Percentiles rank a stretch among this genome's conserved stretches.
These are phyloP conservation scores for Brachystomella parvula DNA, from an alignment of 1,140 invertebrate genomes.

Conservation along the genomic window DNA sequence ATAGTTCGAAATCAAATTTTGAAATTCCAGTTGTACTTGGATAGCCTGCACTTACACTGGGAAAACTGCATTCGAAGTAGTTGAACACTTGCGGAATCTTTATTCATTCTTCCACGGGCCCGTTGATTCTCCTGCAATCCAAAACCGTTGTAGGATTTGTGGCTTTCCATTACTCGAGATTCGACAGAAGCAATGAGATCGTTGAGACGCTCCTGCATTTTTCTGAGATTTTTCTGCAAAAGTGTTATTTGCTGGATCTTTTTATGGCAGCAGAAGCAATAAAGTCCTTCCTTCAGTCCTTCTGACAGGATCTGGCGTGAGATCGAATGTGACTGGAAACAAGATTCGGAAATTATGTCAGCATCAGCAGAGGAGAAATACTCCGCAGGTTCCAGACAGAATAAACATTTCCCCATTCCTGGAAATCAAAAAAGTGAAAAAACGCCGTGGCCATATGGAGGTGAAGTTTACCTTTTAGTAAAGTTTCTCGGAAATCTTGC, in stretches of 20 bases:
- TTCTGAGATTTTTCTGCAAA: background rate
- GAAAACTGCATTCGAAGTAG: background rate
- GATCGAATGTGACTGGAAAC: no score
- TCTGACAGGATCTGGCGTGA: background rate
- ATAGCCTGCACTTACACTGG: background rate
- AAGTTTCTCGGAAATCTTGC: no score
- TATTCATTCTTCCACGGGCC: no score
- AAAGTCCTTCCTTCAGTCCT: background rate
- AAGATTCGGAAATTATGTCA: no score
- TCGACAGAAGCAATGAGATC: background rate
- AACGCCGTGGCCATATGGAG: no score
- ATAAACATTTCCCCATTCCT: no score
- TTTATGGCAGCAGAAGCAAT: background rate
- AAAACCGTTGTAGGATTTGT: background rate
- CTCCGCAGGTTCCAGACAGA: background rate
- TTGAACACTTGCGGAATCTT: background rate
- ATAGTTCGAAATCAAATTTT: background rate
- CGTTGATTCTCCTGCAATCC: background rate
- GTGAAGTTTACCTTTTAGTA: no score
- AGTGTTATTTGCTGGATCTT: background rate
- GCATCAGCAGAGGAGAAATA: no score
- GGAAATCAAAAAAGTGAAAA: no score
- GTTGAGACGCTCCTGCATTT: background rate
- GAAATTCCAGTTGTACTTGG: background rate
- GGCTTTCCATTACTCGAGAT: background rate